phyloP scores from a whole-genome alignment of 2,888 invertebrate genomes.

The Caenorhabditis japonica region DNA sequence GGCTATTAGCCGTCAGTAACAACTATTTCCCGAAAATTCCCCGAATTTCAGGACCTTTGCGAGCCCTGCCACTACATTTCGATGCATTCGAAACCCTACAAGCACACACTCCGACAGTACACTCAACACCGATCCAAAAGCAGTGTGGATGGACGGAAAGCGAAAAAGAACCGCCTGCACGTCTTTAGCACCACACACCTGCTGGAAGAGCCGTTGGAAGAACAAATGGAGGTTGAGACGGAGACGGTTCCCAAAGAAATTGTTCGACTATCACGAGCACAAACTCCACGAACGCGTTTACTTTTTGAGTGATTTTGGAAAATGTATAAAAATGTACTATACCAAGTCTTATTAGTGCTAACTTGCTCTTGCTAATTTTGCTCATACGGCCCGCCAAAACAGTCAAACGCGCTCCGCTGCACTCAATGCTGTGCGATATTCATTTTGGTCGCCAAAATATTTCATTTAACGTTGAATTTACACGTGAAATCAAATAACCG shows the following conservation, averaged over 20 bases:
- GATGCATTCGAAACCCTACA: conserved; percentile 41
- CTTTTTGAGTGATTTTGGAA: neutral
- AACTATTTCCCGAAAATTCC: neutral
- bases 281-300: conserved; percentile 22
- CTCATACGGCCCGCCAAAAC: too few species aligned
- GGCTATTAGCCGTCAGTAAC: neutral
- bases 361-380: too few species aligned
- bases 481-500: too few species aligned
- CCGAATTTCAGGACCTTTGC: conserved; percentile 39
- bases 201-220: conserved; percentile 7
- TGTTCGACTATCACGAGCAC: conserved; percentile 1
- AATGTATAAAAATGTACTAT: too few species aligned
- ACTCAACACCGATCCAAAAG: conserved; percentile 46
- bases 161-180: conserved; percentile 22
- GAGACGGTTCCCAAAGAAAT: too few species aligned
- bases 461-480: too few species aligned
- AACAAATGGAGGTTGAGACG: too few species aligned
- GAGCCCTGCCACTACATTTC: conserved; percentile 40
- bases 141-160: conserved; percentile 17
- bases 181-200: conserved; percentile 28
- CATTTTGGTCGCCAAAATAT: too few species aligned
- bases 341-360: too few species aligned
- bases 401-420: too few species aligned
- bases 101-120: conserved; percentile 44
- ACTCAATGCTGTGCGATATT: too few species aligned